Evolutionary conservation across 2,113 vertebrate species (phyloP), one percentile per base, ranked within the genome.

Genomic region (Austrofundulus limnaeus): DNA sequence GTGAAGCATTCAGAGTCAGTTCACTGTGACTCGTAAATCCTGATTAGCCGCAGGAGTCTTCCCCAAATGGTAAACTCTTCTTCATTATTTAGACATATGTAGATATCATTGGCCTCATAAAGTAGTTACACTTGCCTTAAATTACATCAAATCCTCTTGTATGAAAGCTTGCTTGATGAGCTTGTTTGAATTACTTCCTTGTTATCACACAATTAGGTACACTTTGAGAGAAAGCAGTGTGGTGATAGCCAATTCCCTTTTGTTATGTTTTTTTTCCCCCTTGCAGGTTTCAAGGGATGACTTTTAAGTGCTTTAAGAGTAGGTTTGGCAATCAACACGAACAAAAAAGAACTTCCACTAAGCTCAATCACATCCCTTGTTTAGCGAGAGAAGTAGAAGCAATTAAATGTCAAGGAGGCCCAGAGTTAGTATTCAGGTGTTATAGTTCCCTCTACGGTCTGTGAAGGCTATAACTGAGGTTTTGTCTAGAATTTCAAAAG

Each of bases 321-420:
- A n/a, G 57, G 39, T 73, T 75, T 70, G 66, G 61, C 50, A 82
- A 80, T 85, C 78, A 66, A 59, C 34, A 39, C 60, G 11, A 23
- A 10, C 5, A 47, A 60, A 43, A 55, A 56, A 84, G 76, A 84
- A 84, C 74, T 59, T 70, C 42, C 57, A 56, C 58, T 66, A 46
- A 58, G 79, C 76, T 86, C 72, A 88, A 85, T 92, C 82, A 89
- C 61, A 23, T 42, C 61, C 47, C 78, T 85, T 87, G 77, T 86
- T 87, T 82, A 75, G 61, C 3, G 13, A 43, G 61, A 61, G 48
- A 48, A 15, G 51, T 41, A 25, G 31, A 38, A 42, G 77, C 69
- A 85, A 82, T 87, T 87, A 81, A 47, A 56, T 63, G 61, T 48
- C 9, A 19, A 25, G 39, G 55, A 65, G 37, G 49, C 55, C 37